These are phyloP conservation scores for Strix uralensis DNA, from an alignment of 2,113 vertebrate species.

Conservation along the genomic window DNA sequence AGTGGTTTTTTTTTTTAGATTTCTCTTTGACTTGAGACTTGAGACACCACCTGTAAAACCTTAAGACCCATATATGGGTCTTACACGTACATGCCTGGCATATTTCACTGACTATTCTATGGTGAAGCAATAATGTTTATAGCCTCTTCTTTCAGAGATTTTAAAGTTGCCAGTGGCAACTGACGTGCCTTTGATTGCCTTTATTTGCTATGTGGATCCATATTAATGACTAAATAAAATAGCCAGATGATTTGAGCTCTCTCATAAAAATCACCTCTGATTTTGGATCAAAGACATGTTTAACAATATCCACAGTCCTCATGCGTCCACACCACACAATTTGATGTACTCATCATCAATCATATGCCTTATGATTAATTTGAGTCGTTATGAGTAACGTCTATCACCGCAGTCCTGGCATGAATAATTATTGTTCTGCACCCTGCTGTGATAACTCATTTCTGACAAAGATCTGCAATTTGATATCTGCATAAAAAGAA, in stretches of 20 bases:
- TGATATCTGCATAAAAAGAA: conserved; percentile 48
- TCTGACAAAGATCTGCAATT: conserved; percentile 57
- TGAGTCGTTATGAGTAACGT: conserved; percentile 65
- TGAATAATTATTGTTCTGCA: conserved; percentile 62
- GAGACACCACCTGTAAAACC: background rate
- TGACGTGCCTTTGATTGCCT: background rate
- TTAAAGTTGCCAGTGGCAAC: conserved; percentile 20
- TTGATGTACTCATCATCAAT: conserved; percentile 46
- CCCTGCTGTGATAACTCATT: conserved; percentile 46
- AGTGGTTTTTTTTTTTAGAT: background rate
- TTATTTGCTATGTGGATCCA: background rate
- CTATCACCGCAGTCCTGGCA: conserved; percentile 44
- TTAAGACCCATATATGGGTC: background rate
- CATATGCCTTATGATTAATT: conserved; percentile 60
- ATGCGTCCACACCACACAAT: conserved; percentile 41
- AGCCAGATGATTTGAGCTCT: conserved; percentile 31
- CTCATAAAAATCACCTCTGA: conserved; percentile 53
- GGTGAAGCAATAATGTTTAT: background rate
- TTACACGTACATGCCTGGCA: background rate
- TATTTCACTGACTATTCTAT: background rate
- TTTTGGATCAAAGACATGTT: conserved; percentile 63
- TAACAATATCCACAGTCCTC: conserved; percentile 51
- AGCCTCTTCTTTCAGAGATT: background rate
- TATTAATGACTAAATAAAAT: conserved; percentile 38
- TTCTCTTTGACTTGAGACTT: background rate